Evolutionary conservation across 2,888 invertebrate genomes (phyloP).

Genomic region (Polylopha cassiicola): DNA sequence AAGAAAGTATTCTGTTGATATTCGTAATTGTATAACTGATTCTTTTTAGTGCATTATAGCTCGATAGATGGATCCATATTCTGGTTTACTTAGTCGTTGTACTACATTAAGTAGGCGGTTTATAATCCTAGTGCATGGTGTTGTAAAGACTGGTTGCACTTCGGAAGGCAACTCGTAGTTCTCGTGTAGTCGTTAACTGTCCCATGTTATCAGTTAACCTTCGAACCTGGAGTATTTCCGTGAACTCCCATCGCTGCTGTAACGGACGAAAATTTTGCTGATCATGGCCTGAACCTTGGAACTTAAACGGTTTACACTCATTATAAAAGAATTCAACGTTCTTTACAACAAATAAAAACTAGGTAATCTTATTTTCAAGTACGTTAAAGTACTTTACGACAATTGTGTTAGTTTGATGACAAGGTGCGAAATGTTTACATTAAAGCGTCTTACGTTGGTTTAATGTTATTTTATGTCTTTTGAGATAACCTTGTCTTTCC

Average conservation of each 20-base stretch:
- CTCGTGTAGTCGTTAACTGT: conserved; percentile 41
- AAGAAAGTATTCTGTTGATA: too few species aligned
- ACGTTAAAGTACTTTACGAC: too few species aligned
- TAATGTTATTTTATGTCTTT: too few species aligned
- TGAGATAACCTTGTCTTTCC: conserved; percentile 33
- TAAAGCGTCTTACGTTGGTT: too few species aligned
- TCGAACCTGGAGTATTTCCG: conserved; percentile 33
- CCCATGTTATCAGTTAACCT: conserved; percentile 44
- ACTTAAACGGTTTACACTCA: conserved; percentile 1
- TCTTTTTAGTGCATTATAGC: background rate
- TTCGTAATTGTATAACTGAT: too few species aligned
- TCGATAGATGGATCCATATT: too few species aligned
- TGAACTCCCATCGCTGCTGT: background rate
- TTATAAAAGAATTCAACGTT: too few species aligned
- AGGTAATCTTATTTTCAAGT: too few species aligned
- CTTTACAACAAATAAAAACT: too few species aligned
- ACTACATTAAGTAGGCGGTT: conserved; percentile 11
- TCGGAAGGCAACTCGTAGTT: background rate
- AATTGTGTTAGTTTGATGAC: too few species aligned
- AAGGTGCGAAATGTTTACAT: conserved; percentile 2
- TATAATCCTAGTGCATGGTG: conserved; percentile 14
- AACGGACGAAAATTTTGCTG: conserved; percentile 1
- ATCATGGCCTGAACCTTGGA: too few species aligned
- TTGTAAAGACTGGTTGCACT: conserved; percentile 4
- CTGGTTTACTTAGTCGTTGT: too few species aligned